Percentiles rank a stretch among this genome's conserved stretches.
phyloP scores from a whole-genome alignment of 2,113 vertebrate genomes.

The Danio rerio region DNA sequence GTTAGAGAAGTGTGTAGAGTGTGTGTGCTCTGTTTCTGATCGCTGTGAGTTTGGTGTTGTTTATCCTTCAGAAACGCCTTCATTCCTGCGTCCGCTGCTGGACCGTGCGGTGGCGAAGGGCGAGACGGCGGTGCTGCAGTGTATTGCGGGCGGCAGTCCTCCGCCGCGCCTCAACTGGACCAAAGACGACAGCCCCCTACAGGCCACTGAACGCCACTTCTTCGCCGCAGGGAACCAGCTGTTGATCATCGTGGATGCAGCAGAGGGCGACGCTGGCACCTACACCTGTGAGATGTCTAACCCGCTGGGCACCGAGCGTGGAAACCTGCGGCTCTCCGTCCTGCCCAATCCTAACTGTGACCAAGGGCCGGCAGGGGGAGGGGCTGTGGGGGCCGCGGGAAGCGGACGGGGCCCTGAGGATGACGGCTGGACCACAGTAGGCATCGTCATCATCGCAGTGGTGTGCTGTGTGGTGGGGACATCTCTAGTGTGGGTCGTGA shows the following conservation, averaged over 20 bases:
- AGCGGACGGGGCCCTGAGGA: slow-evolving; percentile 74
- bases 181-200: slow-evolving; percentile 90
- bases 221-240: slow-evolving; percentile 96
- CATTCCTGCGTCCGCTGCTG: slow-evolving; percentile 88
- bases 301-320: slow-evolving; percentile 89
- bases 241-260: slow-evolving; percentile 92
- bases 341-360: slow-evolving; percentile 93
- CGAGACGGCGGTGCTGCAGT: slow-evolving; percentile 93
- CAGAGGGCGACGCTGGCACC: slow-evolving; percentile 87
- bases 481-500: slow-evolving; percentile 97
- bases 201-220: slow-evolving; percentile 92
- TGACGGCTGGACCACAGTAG: slow-evolving; percentile 94
- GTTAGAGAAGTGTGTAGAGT: too few species aligned
- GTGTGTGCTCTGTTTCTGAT: too few species aligned
- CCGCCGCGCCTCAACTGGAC: slow-evolving; percentile 93
- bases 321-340: slow-evolving; percentile 85
- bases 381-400: slow-evolving; percentile 56
- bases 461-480: slow-evolving; percentile 99
- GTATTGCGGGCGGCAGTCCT: slow-evolving; percentile 93
- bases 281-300: slow-evolving; percentile 99
- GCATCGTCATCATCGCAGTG: slow-evolving; percentile 96
- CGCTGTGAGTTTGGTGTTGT: too few species aligned
- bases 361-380: slow-evolving; percentile 79
- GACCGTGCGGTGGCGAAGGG: slow-evolving; percentile 92
- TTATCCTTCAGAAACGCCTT: slow-evolving; percentile 86